Conservation (phyloP, 2,113 vertebrate species). For the Corvus hawaiiensis region DNA sequence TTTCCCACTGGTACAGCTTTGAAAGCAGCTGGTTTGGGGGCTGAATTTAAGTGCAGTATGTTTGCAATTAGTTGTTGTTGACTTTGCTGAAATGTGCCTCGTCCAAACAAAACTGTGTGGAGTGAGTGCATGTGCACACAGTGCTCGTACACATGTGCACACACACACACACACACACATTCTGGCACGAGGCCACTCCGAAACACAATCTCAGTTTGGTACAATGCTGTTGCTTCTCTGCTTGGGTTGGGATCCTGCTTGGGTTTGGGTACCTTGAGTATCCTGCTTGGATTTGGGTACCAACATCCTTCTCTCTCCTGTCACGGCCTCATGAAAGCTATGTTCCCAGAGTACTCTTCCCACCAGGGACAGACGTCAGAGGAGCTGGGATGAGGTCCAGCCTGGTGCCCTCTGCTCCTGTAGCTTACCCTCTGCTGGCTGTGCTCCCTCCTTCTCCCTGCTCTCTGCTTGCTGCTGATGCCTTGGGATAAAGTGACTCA, state of each 20-base stretch:
- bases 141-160: background rate
- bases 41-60: background rate
- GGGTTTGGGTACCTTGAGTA: background rate
- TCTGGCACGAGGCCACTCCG: background rate
- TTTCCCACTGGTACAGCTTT: background rate
- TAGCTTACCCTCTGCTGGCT: background rate
- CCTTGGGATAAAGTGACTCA: background rate
- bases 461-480: background rate
- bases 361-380: background rate
- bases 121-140: background rate
- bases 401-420: background rate
- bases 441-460: background rate
- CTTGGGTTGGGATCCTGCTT: background rate
- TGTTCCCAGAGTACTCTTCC: background rate
- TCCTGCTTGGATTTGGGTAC: background rate
- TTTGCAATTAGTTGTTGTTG: background rate
- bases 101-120: background rate
- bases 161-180: rapidly evolving
- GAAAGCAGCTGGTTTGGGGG: background rate
- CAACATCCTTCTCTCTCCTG: background rate
- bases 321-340: background rate
- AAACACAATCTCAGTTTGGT: background rate
- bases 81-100: background rate
- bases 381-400: background rate
- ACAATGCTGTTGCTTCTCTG: background rate